phyloP scores from a whole-genome alignment of 2,797 vertebrate species.

The Lacerta agilis region DNA sequence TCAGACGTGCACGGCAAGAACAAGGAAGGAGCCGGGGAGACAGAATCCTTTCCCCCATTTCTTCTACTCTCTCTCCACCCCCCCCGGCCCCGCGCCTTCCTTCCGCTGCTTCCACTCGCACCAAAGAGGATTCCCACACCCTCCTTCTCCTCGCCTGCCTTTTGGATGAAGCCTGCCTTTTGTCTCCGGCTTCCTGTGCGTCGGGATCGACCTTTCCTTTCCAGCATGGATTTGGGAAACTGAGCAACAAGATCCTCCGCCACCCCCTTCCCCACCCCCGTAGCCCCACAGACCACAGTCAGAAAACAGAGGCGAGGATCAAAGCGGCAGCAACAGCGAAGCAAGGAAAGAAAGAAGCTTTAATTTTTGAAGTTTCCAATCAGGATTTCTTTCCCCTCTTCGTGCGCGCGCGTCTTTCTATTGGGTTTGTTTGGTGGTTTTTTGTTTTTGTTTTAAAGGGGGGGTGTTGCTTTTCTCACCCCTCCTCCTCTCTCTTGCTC shows the following conservation, averaged over 20 bases:
- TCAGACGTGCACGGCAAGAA: not conserved
- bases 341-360: no score
- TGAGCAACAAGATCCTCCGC: not conserved
- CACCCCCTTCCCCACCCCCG: not conserved
- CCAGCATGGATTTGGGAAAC: not conserved
- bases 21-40: not conserved
- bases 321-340: no score
- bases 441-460: not conserved
- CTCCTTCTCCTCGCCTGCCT: not conserved
- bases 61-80: not conserved
- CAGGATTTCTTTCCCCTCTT: not conserved
- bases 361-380: not conserved
- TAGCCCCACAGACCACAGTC: not conserved
- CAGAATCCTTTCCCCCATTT: no score
- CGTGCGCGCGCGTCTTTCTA: not conserved
- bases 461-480: not conserved
- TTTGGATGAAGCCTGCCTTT: not conserved
- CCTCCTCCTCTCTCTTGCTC: not conserved
- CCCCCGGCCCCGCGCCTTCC: not conserved
- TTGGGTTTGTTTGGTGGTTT: not conserved
- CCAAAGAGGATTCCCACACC: constrained; percentile 3
- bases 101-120: not conserved
- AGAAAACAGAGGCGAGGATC: not conserved
- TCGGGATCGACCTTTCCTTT: not conserved
- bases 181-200: constrained; percentile 13